A percentile compares a stretch with the other conserved stretches of the same genome.
These are phyloP conservation scores for Lasiurus cinereus DNA, from an alignment of 2,113 vertebrate species.

Conservation along the genomic window DNA sequence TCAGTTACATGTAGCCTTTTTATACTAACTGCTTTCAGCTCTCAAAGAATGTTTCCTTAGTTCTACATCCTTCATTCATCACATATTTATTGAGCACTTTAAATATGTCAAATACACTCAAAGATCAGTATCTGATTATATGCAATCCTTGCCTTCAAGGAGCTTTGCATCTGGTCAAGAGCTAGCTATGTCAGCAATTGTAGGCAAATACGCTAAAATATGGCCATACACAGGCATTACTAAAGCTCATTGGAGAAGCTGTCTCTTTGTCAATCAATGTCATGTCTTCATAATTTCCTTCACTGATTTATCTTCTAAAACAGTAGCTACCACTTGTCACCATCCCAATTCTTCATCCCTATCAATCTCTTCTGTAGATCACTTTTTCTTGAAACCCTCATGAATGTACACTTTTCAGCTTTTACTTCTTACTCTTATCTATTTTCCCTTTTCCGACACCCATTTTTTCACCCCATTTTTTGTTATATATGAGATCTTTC, in stretches of 20 bases:
- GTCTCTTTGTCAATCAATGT: background rate
- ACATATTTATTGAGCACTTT: background rate
- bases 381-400: background rate
- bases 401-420: background rate
- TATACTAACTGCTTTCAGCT: background rate
- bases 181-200: background rate
- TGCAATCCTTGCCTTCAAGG: background rate
- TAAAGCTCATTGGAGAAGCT: background rate
- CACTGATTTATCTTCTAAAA: background rate
- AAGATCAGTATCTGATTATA: background rate
- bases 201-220: background rate
- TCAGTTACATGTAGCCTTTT: background rate
- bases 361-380: background rate
- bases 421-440: conserved; percentile 25
- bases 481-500: background rate
- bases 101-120: background rate
- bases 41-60: background rate
- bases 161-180: background rate
- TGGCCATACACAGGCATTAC: fast-evolving
- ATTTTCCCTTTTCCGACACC: background rate
- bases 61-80: background rate
- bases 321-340: background rate
- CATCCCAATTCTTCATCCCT: background rate
- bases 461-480: background rate
- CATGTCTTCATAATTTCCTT: background rate